Evolutionary conservation across 2,113 vertebrate genomes (phyloP), one percentile per base, ranked within the genome.

Genomic region (Lathamus discolor): DNA sequence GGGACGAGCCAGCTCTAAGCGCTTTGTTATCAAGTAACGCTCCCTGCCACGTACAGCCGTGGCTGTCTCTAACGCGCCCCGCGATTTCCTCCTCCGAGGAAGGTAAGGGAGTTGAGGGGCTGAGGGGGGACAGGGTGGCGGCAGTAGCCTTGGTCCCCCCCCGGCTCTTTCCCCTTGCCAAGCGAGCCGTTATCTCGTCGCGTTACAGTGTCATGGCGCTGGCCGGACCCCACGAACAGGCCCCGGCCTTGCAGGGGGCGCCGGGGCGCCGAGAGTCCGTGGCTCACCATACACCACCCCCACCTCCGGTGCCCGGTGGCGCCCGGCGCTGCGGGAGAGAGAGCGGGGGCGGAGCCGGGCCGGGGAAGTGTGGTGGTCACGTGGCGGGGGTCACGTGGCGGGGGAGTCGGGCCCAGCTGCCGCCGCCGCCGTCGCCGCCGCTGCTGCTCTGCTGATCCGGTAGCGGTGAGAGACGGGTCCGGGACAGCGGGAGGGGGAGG

Each of bases 301-400:
- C 17, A 11, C 3, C 19, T 9, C 55, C 19, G 31, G 31, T 4
- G 14, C 12, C 31, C 78, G 23, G 33, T 18, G 35, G 73, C 43
- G 28, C 59, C 51, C 27, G 48, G 51, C 31, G 35, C 66, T 31
- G 69, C 77, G 29, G 90, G 80, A 78, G 49, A 55, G 29, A 10
- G 35, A 87, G 61, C 57, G 86, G 63, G 77, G 68, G 82, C 81
- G 95, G 92, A 31, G 90, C 88, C 62, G 83, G 37, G 78, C 82
- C 66, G 69, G 88, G 92, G 59, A 33, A 80, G 55, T 73, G 90
- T 74, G 79, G 44, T 48, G 73, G 88, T 98, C 98, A 98, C 97
- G 98, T 98, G 98, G 46, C 54, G 62, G 67, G 13, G 88, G 74
- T 98, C 98, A 98, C 97, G 98, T 98, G 98, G 97, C 78, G 17